These are phyloP conservation scores for Helicoverpa zea DNA, from an alignment of 1,140 invertebrate species.

Conservation along the genomic window DNA sequence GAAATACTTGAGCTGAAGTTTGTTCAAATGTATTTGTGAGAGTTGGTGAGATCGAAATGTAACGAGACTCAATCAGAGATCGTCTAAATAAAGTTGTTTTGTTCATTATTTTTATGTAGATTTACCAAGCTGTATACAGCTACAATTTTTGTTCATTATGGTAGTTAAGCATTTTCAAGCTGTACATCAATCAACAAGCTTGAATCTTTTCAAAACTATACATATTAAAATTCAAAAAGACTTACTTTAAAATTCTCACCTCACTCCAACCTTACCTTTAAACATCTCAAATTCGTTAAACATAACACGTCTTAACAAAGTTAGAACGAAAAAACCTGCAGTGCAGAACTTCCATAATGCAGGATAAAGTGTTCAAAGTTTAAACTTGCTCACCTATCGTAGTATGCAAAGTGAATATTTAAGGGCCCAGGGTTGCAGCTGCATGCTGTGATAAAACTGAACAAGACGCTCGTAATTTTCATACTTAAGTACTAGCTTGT, in stretches of 20 bases:
- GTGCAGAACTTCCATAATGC: constrained; percentile 20
- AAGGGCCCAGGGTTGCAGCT: constrained; percentile 59
- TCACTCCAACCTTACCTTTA: not conserved
- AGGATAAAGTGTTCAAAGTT: constrained; percentile 54
- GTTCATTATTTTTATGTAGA: not conserved
- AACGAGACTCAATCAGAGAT: not conserved
- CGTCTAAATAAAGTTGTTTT: too few relatives aligned
- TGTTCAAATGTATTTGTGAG: not conserved
- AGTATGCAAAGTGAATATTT: constrained; percentile 68
- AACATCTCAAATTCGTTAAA: constrained; percentile 15
- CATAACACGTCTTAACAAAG: constrained; percentile 26
- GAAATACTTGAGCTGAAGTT: constrained; percentile 1
- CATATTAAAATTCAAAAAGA: too few relatives aligned
- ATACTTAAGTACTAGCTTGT: constrained; percentile 56
- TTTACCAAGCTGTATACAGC: not conserved
- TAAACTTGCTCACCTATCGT: constrained; percentile 52
- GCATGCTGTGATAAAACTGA: constrained; percentile 62
- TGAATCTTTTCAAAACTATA: too few relatives aligned
- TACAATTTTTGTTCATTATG: not conserved
- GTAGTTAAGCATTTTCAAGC: too few relatives aligned
- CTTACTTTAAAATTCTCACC: too few relatives aligned
- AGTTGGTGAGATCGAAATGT: not conserved
- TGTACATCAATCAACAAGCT: too few relatives aligned
- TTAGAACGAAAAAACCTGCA: constrained; percentile 20
- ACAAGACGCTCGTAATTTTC: constrained; percentile 62